Evolutionary conservation across 2,113 vertebrate genomes (phyloP).

Genomic region (Scomber colias): DNA sequence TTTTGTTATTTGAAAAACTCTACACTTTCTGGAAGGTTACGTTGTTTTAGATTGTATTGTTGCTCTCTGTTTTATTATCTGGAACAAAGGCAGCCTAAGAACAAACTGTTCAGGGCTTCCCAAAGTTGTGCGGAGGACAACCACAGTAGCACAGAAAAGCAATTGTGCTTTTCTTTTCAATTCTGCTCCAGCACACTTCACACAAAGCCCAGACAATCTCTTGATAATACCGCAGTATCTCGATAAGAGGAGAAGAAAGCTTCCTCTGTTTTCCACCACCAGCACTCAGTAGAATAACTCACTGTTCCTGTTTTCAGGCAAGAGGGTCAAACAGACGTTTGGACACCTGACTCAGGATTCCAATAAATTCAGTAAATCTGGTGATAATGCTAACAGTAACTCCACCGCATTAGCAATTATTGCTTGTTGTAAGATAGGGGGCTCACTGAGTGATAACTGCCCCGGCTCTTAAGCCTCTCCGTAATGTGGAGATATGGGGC

Average conservation of each 20-base stretch:
- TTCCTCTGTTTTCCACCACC: conserved; percentile 40
- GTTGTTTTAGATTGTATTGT: conserved; percentile 47
- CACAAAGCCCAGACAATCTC: conserved; percentile 71
- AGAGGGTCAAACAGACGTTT: conserved; percentile 44
- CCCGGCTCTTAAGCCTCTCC: conserved; percentile 68
- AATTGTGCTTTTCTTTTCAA: conserved; percentile 67
- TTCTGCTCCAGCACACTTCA: conserved; percentile 63
- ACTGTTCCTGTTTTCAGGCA: conserved; percentile 13
- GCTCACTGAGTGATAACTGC: conserved; percentile 68
- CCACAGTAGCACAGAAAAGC: conserved; percentile 48
- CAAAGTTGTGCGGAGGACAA: conserved; percentile 64
- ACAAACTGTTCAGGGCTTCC: conserved; percentile 65
- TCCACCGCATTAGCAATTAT: conserved; percentile 61
- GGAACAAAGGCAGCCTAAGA: conserved; percentile 66
- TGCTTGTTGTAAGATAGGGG: conserved; percentile 62
- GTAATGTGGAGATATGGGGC: conserved; percentile 65
- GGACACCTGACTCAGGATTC: conserved; percentile 49
- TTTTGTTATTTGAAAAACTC: conserved; percentile 49
- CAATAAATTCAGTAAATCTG: conserved; percentile 38
- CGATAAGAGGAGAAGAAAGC: conserved; percentile 57
- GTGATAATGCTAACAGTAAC: conserved; percentile 58
- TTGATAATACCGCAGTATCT: conserved; percentile 64
- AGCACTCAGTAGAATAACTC: conserved; percentile 12
- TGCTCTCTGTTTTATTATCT: conserved; percentile 56
- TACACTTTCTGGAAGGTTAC: conserved; percentile 35